phyloP scores from a whole-genome alignment of 1,140 invertebrate species.

The Planococcus citri region DNA sequence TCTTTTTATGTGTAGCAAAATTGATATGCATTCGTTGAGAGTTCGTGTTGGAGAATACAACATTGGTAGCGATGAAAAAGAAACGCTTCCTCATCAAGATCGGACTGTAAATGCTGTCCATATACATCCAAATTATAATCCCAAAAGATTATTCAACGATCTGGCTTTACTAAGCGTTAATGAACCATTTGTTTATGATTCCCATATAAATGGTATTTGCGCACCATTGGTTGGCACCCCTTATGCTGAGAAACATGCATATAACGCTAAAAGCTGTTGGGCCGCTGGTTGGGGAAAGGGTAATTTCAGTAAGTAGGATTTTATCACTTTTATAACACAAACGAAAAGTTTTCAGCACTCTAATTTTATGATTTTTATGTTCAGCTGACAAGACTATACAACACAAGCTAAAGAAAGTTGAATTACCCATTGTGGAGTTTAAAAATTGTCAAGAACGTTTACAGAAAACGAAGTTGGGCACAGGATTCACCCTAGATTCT shows the following conservation, averaged over 20 bases:
- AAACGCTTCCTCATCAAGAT: slow-evolving; percentile 42
- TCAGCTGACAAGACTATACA: slow-evolving; percentile 22
- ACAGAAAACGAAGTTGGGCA: slow-evolving; percentile 45
- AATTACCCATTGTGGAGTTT: slow-evolving; percentile 46
- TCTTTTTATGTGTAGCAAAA: slow-evolving; percentile 22
- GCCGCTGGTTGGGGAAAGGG: slow-evolving; percentile 56
- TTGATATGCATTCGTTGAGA: slow-evolving; percentile 27
- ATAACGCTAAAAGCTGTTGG: slow-evolving; percentile 36
- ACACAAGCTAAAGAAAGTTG: slow-evolving; percentile 46
- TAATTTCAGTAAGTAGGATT: slow-evolving; percentile 36
- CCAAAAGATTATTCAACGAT: slow-evolving; percentile 35
- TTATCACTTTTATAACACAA: not conserved
- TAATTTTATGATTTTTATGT: not conserved
- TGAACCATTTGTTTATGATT: slow-evolving; percentile 29
- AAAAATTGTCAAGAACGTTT: slow-evolving; percentile 43
- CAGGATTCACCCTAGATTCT: slow-evolving; percentile 43
- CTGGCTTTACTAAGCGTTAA: slow-evolving; percentile 37
- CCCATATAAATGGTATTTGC: slow-evolving; percentile 40
- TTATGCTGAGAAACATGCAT: slow-evolving; percentile 28
- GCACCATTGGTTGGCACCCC: slow-evolving; percentile 31
- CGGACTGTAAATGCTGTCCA: slow-evolving; percentile 34
- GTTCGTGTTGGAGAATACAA: slow-evolving; percentile 49
- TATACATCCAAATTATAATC: slow-evolving; percentile 34
- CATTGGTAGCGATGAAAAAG: slow-evolving; percentile 26
- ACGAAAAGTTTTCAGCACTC: not conserved